Percentiles rank a stretch among this genome's conserved stretches.
Evolutionary conservation across 2,113 vertebrate species (phyloP).

Genomic region (Pomatorhinus ruficollis): DNA sequence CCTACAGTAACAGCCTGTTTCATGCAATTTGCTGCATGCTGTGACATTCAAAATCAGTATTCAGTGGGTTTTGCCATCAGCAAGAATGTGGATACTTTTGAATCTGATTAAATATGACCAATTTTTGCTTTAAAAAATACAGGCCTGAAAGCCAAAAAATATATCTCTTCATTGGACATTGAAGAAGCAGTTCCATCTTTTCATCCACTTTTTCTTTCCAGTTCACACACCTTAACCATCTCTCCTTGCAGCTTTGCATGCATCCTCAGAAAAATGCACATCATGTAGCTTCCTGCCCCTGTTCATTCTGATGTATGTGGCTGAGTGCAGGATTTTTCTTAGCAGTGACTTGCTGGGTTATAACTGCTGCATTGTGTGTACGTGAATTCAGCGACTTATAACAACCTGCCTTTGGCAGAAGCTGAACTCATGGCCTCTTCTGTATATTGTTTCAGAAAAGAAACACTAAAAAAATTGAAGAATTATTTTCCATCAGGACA

Average conservation of each 20-base stretch:
- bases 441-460: neutral
- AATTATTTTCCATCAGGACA: neutral
- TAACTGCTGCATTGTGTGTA: neutral
- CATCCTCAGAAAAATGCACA: neutral
- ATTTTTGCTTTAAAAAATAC: neutral
- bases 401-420: neutral
- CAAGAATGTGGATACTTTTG: neutral
- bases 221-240: neutral
- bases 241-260: neutral
- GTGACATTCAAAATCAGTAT: neutral
- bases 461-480: neutral
- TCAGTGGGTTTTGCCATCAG: neutral
- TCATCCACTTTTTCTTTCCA: neutral
- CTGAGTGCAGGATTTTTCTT: neutral
- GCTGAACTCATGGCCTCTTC: neutral
- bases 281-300: neutral
- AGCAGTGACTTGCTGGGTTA: neutral
- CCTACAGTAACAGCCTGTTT: neutral
- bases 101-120: neutral
- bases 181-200: neutral
- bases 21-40: neutral
- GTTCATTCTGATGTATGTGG: neutral
- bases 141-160: neutral
- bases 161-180: neutral
- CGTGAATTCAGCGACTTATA: rapidly evolving